Conservation (phyloP, 2,888 invertebrate species). For the Dexiosoma caninum region DNA sequence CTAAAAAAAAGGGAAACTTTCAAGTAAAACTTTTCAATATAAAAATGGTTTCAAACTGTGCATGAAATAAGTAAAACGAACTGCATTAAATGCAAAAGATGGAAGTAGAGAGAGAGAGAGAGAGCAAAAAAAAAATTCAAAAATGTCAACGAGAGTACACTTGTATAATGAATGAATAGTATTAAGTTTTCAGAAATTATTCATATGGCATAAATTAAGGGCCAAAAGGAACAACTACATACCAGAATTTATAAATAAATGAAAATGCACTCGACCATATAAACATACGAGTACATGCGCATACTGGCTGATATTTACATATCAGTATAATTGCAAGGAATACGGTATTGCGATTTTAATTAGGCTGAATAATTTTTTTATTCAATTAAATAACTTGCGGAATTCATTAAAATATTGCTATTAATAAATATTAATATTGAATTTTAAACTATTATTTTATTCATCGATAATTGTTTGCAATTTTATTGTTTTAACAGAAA, state of each 20-base stretch:
- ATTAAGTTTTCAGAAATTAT: background rate
- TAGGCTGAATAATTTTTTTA: no score
- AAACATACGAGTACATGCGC: background rate
- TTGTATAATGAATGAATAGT: conserved; percentile 20
- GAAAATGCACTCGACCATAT: no score
- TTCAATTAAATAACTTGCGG: no score
- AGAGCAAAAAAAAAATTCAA: background rate
- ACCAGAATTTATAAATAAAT: background rate
- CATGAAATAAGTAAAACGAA: conserved; percentile 63
- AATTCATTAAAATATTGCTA: no score
- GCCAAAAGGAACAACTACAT: background rate
- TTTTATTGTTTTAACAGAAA: no score
- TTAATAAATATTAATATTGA: no score
- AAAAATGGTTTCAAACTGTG: conserved; percentile 66
- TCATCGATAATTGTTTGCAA: no score
- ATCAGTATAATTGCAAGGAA: no score
- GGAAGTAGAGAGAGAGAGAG: background rate
- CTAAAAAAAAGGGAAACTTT: conserved; percentile 9
- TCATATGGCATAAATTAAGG: conserved; percentile 3
- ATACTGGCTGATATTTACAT: no score
- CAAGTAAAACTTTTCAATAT: conserved; percentile 43
- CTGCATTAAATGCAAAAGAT: conserved; percentile 12
- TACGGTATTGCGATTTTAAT: no score
- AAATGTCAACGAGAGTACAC: conserved; percentile 60
- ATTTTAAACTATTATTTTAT: no score